These are phyloP conservation scores for Sterrhoptilus dennistouni DNA, from an alignment of 2,113 vertebrate genomes.

Conservation along the genomic window DNA sequence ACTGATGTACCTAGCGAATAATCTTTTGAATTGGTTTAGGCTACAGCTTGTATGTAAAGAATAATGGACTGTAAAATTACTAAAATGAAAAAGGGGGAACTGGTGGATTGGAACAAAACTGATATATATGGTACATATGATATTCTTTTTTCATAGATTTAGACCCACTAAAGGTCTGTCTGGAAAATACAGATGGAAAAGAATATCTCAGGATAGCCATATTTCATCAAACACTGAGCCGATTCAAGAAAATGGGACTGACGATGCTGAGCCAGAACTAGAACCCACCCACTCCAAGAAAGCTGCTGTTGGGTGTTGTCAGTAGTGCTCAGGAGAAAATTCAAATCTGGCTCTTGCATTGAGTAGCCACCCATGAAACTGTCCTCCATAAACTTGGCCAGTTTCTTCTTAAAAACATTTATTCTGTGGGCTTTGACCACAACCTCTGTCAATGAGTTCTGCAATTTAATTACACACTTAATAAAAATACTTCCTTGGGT, in stretches of 20 bases:
- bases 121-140: background rate
- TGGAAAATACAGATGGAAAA: background rate
- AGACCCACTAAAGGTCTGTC: background rate
- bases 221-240: background rate
- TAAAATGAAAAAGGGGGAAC: background rate
- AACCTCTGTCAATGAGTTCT: background rate
- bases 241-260: background rate
- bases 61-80: background rate
- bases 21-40: background rate
- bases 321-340: background rate
- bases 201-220: background rate
- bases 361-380: fast-evolving
- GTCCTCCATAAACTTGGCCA: background rate
- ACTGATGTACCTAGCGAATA: background rate
- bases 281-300: background rate
- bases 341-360: background rate
- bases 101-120: background rate
- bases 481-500: background rate
- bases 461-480: background rate
- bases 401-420: background rate
- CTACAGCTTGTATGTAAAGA: background rate
- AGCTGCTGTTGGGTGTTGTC: background rate
- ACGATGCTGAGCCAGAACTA: background rate
- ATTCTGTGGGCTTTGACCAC: background rate
- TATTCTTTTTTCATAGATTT: background rate